phyloP scores from a whole-genome alignment of 2,888 invertebrate species.

The Ectemnius cavifrons region DNA sequence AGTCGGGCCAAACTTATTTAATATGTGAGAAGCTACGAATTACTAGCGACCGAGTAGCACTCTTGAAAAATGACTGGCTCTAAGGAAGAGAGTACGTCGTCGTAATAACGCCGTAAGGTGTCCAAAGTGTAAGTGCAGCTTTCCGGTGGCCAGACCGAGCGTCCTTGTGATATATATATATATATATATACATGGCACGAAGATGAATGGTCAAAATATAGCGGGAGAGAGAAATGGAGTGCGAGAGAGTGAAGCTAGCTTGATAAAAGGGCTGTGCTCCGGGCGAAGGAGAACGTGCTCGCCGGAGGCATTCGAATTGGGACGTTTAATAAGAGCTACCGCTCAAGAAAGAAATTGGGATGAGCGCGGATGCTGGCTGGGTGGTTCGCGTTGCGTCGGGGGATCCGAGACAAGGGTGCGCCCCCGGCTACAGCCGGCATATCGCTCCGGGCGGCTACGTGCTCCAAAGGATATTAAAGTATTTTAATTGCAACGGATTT shows the following conservation, averaged over 20 bases:
- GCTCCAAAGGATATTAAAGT: constrained; percentile 68
- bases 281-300: constrained; percentile 55
- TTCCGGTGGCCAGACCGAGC: neutral
- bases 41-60: neutral
- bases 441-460: constrained; percentile 58
- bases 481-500: constrained; percentile 69
- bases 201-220: constrained; percentile 52
- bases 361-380: constrained; percentile 1
- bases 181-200: constrained; percentile 36
- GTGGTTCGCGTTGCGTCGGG: constrained; percentile 19
- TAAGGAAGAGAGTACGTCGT: neutral
- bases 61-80: neutral
- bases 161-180: neutral
- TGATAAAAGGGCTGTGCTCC: constrained; percentile 51
- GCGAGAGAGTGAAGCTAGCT: constrained; percentile 13
- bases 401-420: neutral
- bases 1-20: neutral
- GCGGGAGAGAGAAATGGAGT: constrained; percentile 1
- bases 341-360: constrained; percentile 55
- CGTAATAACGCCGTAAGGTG: constrained; percentile 28
- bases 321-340: constrained; percentile 59
- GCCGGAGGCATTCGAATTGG: constrained; percentile 51
- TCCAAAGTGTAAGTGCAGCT: constrained; percentile 34
- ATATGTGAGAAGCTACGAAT: constrained; percentile 1
- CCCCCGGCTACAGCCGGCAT: constrained; percentile 42